phyloP scores from a whole-genome alignment of 2,797 vertebrate genomes.

The Coluber constrictor region DNA sequence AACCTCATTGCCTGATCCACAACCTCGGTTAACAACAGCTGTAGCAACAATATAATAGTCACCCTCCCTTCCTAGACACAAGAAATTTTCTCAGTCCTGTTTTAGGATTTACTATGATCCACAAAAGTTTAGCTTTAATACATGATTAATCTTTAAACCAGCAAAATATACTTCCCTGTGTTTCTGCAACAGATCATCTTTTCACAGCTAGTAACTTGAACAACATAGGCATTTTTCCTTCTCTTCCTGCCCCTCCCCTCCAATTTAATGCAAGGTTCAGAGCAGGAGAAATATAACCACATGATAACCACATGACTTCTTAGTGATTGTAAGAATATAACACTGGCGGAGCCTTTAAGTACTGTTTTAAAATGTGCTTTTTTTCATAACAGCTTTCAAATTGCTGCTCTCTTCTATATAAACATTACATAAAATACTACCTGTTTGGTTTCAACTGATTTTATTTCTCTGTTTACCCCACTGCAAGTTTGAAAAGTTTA shows the following conservation, averaged over 20 bases:
- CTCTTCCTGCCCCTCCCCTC: background rate
- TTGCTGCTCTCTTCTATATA: background rate
- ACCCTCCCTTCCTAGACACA: background rate
- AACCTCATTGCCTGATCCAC: background rate
- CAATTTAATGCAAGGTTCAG: background rate
- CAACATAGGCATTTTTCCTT: background rate
- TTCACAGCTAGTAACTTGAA: background rate
- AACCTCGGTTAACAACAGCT: background rate
- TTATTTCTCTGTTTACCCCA: background rate
- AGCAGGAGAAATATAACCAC: background rate
- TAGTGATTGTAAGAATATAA: background rate
- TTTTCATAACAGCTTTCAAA: background rate
- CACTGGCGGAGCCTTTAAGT: background rate
- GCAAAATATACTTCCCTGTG: background rate
- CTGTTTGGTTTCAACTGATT: background rate
- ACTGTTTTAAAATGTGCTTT: background rate
- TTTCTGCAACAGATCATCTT: background rate
- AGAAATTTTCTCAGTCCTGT: background rate
- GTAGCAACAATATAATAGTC: background rate
- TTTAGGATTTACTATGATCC: background rate
- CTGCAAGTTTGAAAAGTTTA: background rate
- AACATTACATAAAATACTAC: background rate
- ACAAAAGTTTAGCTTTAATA: background rate
- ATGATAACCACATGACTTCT: background rate
- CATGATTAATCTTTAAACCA: background rate